Evolutionary conservation across 2,113 vertebrate genomes (phyloP).

Genomic region (Anser brachyrhynchus): DNA sequence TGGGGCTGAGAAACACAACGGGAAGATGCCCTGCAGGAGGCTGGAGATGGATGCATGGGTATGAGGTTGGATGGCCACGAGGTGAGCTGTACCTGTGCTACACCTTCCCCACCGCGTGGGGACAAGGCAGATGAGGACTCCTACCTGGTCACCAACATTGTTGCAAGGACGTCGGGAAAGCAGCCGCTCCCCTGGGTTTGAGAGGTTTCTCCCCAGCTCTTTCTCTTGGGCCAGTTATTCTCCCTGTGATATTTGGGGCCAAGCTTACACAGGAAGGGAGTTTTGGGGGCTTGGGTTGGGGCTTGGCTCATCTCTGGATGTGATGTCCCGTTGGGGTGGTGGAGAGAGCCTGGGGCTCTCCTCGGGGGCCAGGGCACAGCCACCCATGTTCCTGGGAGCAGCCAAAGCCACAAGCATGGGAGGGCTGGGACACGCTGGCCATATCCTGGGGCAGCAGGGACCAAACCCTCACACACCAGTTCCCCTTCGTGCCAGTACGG

Average conservation of each 20-base stretch:
- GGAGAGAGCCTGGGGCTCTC: background rate
- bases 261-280: background rate
- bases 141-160: background rate
- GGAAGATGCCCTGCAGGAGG: background rate
- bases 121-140: constrained; percentile 27
- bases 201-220: background rate
- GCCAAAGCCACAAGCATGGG: background rate
- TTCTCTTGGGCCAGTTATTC: background rate
- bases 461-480: no score
- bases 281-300: background rate
- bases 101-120: constrained; percentile 41
- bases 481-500: background rate
- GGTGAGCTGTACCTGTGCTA: constrained; percentile 23
- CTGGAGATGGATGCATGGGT: background rate
- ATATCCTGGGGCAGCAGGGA: no score
- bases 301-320: background rate
- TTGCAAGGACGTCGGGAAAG: background rate
- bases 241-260: background rate
- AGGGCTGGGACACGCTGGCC: background rate
- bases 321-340: background rate
- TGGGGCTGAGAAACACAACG: background rate
- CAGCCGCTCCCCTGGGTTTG: background rate
- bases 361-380: no score
- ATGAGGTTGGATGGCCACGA: background rate
- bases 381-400: background rate